These are phyloP conservation scores for Prenolepis imparis DNA, from an alignment of 2,888 invertebrate species.

Conservation along the genomic window DNA sequence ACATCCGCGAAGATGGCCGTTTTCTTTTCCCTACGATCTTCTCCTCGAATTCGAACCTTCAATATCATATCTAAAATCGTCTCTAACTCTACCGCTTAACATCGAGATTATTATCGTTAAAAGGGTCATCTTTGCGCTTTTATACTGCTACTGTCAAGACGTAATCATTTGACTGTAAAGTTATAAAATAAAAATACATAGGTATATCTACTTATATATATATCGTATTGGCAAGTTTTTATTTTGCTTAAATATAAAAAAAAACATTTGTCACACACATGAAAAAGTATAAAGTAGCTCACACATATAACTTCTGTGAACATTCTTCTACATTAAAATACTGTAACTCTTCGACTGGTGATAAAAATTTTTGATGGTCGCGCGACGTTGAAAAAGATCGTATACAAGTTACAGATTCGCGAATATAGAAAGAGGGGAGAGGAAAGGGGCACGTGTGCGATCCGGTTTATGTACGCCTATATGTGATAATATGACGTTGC, in stretches of 20 bases:
- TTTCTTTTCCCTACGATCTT: slow-evolving; percentile 53
- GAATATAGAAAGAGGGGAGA: neutral
- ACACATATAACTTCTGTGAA: neutral
- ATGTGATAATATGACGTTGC: slow-evolving; percentile 76
- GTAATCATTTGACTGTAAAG: neutral
- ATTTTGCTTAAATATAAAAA: neutral
- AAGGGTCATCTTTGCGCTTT: neutral
- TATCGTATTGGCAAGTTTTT: neutral
- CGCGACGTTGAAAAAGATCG: slow-evolving; percentile 19
- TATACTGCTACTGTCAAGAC: neutral
- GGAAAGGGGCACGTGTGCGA: slow-evolving; percentile 17
- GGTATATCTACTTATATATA: neutral
- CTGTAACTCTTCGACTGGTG: slow-evolving; percentile 13
- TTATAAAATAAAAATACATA: neutral
- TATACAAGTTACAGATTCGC: slow-evolving; percentile 57
- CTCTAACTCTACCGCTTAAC: neutral
- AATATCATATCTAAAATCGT: neutral
- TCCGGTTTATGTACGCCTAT: slow-evolving; percentile 59
- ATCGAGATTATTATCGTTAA: neutral
- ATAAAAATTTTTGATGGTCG: slow-evolving; percentile 38
- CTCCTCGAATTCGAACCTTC: slow-evolving; percentile 59
- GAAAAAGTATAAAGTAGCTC: neutral
- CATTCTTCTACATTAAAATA: neutral
- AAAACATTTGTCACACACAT: neutral
- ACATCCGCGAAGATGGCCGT: slow-evolving; percentile 65